These are phyloP conservation scores for Myotis yumanensis DNA, from an alignment of 2,113 vertebrate species.

Conservation along the genomic window DNA sequence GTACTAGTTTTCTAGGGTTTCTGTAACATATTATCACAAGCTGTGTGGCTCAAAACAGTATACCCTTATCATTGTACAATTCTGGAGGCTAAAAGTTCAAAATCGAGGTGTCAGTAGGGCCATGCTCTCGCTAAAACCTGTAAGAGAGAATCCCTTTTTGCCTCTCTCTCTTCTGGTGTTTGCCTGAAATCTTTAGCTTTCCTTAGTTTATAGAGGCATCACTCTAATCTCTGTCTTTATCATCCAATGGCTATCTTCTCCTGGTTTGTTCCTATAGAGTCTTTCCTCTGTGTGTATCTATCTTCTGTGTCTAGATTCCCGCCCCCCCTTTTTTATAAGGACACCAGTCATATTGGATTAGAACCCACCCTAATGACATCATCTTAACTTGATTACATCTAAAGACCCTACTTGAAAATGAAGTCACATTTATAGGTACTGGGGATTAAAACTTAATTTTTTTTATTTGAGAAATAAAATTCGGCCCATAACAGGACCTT, in stretches of 20 bases:
- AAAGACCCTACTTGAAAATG: not conserved
- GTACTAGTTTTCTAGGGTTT: not conserved
- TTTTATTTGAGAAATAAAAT: not conserved
- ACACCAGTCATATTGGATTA: not conserved
- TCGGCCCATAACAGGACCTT: not conserved
- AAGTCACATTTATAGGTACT: not conserved
- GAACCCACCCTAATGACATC: not conserved
- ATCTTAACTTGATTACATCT: not conserved
- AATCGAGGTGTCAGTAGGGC: not conserved
- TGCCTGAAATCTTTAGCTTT: not conserved
- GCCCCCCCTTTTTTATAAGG: not conserved
- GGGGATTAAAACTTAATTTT: not conserved
- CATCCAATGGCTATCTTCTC: not conserved
- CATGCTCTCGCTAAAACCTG: not conserved
- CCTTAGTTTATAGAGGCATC: not conserved
- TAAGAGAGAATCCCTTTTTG: not conserved
- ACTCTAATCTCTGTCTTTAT: not conserved
- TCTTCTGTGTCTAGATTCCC: not conserved
- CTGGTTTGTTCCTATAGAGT: not conserved
- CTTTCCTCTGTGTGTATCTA: not conserved
- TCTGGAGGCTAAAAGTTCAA: not conserved
- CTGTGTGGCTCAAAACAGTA: not conserved
- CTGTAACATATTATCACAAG: not conserved
- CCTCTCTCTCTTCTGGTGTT: not conserved
- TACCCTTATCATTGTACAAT: not conserved